These are phyloP conservation scores for Endotricha flammealis DNA, from an alignment of 2,888 invertebrate genomes.

Conservation along the genomic window DNA sequence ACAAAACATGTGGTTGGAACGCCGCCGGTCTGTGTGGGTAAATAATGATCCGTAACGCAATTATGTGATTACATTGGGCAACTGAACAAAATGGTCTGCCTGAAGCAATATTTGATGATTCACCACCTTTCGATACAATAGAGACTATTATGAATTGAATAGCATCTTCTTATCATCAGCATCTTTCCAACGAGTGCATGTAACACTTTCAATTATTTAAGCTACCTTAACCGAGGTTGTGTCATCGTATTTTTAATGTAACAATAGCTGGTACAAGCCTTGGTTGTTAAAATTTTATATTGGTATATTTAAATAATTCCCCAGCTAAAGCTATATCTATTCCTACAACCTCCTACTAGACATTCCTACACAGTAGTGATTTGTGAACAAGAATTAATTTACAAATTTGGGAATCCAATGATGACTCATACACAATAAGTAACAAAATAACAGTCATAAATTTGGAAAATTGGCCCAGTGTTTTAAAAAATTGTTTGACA, in stretches of 20 bases:
- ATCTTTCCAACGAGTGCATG: conserved; percentile 3
- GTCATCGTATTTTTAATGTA: too few species aligned
- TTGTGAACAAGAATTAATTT: too few species aligned
- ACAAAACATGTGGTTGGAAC: too few species aligned
- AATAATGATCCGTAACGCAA: conserved; percentile 46
- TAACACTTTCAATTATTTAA: conserved; percentile 5
- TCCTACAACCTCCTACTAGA: too few species aligned
- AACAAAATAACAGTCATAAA: not conserved
- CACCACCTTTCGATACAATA: conserved; percentile 27
- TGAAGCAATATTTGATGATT: conserved; percentile 34
- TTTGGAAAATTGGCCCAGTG: too few species aligned
- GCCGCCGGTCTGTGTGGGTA: too few species aligned
- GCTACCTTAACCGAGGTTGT: not conserved
- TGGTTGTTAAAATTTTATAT: too few species aligned
- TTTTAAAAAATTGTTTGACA: too few species aligned
- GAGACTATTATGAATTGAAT: conserved; percentile 6
- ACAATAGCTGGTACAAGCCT: too few species aligned
- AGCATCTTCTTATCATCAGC: conserved; percentile 4
- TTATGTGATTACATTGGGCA: conserved; percentile 30
- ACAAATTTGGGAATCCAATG: not conserved
- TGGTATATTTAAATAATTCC: too few species aligned
- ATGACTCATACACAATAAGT: not conserved
- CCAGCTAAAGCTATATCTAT: too few species aligned
- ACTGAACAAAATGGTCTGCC: conserved; percentile 32
- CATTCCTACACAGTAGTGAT: too few species aligned